Percentiles rank a stretch among this genome's conserved stretches.
Evolutionary conservation across 2,888 invertebrate species (phyloP).

Genomic region (Plagodis dolabraria): DNA sequence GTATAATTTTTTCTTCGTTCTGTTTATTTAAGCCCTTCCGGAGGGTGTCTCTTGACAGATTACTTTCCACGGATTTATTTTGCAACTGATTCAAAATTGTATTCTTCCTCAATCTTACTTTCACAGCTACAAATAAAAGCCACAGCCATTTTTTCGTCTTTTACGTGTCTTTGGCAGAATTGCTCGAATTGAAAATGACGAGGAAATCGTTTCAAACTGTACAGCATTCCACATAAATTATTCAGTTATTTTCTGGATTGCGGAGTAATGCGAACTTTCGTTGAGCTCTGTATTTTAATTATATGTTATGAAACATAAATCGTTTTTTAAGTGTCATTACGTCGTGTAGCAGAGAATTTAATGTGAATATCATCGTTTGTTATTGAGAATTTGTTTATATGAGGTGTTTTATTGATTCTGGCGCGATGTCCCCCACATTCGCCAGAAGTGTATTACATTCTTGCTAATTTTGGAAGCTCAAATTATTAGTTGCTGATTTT

Average conservation of each 20-base stretch:
- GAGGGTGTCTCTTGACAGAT: slow-evolving; percentile 67
- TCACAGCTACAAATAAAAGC: slow-evolving; percentile 52
- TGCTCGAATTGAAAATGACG: slow-evolving; percentile 20
- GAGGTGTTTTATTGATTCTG: slow-evolving; percentile 4
- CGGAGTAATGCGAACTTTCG: slow-evolving; percentile 29
- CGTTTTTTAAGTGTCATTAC: slow-evolving; percentile 29
- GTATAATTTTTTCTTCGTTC: slow-evolving; percentile 51
- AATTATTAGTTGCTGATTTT: too few relatives aligned
- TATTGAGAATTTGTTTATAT: slow-evolving; percentile 1
- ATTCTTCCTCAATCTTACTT: slow-evolving; percentile 60
- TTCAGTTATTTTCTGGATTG: slow-evolving; percentile 20
- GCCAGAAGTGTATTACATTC: too few relatives aligned
- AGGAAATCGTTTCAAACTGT: slow-evolving; percentile 24
- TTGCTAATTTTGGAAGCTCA: not conserved
- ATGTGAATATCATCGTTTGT: slow-evolving; percentile 16
- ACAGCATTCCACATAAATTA: slow-evolving; percentile 31
- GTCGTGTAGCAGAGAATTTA: slow-evolving; percentile 25
- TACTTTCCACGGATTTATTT: slow-evolving; percentile 55
- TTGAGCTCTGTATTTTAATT: slow-evolving; percentile 28
- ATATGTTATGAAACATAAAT: slow-evolving; percentile 35
- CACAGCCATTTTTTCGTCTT: slow-evolving; percentile 46
- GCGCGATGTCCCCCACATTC: not conserved
- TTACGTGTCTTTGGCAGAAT: slow-evolving; percentile 31
- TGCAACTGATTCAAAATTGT: slow-evolving; percentile 55
- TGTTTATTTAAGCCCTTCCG: slow-evolving; percentile 67